These are phyloP conservation scores for Varanus komodoensis DNA, from an alignment of 2,113 vertebrate genomes.

Conservation along the genomic window DNA sequence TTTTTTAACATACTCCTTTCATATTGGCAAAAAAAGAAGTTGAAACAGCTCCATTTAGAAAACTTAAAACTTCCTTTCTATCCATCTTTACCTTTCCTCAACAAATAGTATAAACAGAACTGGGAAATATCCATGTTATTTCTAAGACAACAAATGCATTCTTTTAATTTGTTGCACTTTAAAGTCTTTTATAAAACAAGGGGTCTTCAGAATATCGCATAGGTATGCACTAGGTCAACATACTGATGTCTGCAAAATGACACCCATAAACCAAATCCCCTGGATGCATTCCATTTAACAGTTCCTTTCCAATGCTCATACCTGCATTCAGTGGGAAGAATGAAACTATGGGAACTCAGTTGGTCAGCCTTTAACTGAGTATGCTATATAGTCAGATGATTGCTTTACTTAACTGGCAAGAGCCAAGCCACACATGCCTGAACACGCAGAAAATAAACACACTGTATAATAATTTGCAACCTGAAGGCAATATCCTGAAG, in stretches of 20 bases:
- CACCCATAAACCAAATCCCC: conserved; percentile 67
- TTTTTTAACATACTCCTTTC: neutral
- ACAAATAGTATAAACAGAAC: conserved; percentile 34
- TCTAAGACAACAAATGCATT: conserved; percentile 43
- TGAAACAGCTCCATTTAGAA: conserved; percentile 19
- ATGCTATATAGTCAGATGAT: conserved; percentile 46
- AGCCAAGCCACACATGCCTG: conserved; percentile 37
- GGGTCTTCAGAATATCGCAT: conserved; percentile 66
- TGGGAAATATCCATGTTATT: conserved; percentile 42
- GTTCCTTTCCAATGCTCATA: conserved; percentile 70
- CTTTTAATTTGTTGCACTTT: conserved; percentile 58
- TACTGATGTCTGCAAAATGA: conserved; percentile 67
- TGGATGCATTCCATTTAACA: conserved; percentile 71
- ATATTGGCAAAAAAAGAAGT: neutral
- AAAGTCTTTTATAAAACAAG: conserved; percentile 61
- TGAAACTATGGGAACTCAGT: conserved; percentile 66
- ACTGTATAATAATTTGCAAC: conserved; percentile 28
- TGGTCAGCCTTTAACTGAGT: conserved; percentile 68
- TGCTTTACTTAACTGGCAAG: conserved; percentile 42
- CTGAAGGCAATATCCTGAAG: neutral
- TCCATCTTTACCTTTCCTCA: conserved; percentile 22
- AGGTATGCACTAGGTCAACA: conserved; percentile 64
- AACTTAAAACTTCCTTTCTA: neutral
- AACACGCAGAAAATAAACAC: conserved; percentile 44
- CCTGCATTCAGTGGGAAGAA: conserved; percentile 62